These are phyloP conservation scores for Cremastobaeus sp. DNA, from an alignment of 2,888 invertebrate species.

Conservation along the genomic window DNA sequence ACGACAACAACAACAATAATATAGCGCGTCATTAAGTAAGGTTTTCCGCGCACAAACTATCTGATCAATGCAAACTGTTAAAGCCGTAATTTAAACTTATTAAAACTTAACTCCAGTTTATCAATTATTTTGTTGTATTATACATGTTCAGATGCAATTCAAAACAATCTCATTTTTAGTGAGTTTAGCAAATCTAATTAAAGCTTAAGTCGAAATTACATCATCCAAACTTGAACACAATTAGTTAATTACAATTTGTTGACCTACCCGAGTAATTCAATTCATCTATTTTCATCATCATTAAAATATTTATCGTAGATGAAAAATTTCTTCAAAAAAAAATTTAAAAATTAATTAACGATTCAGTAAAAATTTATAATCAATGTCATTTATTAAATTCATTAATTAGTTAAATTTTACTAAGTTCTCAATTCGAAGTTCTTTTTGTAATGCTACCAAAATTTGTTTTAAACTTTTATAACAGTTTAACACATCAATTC, in stretches of 20 bases:
- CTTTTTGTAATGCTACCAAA: no score
- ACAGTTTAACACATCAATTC: no score
- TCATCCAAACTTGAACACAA: conserved; percentile 3
- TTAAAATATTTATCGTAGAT: no score
- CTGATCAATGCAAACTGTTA: conserved; percentile 29
- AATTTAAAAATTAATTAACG: no score
- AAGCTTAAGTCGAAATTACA: conserved; percentile 16
- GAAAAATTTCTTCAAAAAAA: no score
- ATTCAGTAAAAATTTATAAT: no score
- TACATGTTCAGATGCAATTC: conserved; percentile 17
- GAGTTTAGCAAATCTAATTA: conserved; percentile 8
- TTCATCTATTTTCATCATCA: no score
- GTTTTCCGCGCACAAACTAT: conserved; percentile 34
- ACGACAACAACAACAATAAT: conserved; percentile 44
- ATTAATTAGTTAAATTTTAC: no score
- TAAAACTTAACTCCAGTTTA: conserved; percentile 10
- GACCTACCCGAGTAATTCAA: no score
- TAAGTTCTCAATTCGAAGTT: no score
- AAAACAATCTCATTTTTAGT: conserved; percentile 1
- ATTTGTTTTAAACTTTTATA: no score
- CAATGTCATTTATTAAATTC: no score
- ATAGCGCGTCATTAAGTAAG: conserved; percentile 61
- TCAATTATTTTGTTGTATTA: conserved; percentile 21
- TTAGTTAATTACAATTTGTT: conserved; percentile 12
- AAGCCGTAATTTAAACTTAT: conserved; percentile 21